A percentile compares a stretch with the other conserved stretches of the same genome.
phyloP scores from a whole-genome alignment of 2,113 vertebrate genomes.

The Electrona antarctica region DNA sequence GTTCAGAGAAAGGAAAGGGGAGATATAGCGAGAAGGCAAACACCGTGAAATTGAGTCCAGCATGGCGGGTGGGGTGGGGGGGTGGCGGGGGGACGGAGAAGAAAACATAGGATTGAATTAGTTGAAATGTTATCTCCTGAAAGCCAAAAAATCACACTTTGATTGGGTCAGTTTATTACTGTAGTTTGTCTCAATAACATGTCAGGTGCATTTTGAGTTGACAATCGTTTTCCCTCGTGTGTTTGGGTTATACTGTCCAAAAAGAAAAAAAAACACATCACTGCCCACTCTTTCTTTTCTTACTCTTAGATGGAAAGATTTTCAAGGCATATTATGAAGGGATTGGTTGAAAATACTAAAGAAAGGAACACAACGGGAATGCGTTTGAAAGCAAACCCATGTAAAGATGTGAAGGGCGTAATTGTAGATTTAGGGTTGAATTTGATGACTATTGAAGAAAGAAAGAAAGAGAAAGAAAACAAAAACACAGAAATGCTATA shows the following conservation, averaged over 20 bases:
- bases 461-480: too few species aligned
- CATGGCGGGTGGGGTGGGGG: neutral
- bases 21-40: neutral
- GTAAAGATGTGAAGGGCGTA: too few species aligned
- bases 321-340: neutral
- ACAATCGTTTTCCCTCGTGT: constrained; percentile 49
- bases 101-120: neutral
- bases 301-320: neutral
- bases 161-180: constrained; percentile 24
- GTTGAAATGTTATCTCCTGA: constrained; percentile 28
- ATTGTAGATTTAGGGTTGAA: too few species aligned
- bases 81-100: neutral
- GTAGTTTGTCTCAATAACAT: constrained; percentile 36
- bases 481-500: too few species aligned
- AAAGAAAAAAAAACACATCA: neutral
- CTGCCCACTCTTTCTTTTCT: neutral
- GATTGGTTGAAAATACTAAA: too few species aligned
- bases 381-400: too few species aligned
- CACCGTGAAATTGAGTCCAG: neutral
- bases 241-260: constrained; percentile 17
- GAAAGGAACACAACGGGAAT: too few species aligned
- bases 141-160: constrained; percentile 28
- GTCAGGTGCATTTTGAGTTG: constrained; percentile 41
- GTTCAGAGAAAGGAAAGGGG: too few species aligned
- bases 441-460: too few species aligned